phyloP scores from a whole-genome alignment of 2,888 invertebrate genomes.

The Drosophila peninsularis region DNA sequence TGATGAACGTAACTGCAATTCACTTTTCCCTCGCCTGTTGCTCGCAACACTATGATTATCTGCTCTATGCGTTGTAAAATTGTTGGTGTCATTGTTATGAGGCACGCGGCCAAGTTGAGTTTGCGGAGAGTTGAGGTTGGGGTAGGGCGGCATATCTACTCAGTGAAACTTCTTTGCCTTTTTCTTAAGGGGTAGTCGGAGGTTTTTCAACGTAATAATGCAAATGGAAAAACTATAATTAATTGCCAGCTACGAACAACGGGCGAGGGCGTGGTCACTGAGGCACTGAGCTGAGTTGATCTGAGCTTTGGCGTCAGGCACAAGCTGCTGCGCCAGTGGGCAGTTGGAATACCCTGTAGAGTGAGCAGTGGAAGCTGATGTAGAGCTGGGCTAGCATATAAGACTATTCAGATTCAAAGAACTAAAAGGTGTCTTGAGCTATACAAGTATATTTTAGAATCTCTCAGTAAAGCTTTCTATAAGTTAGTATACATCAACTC shows the following conservation, averaged over 20 bases:
- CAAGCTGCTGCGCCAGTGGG: conserved; percentile 23
- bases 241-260: conserved; percentile 57
- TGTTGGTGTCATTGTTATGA: conserved; percentile 72
- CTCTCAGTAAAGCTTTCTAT: background rate
- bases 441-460: background rate
- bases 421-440: background rate
- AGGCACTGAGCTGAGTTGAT: conserved; percentile 6
- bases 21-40: conserved; percentile 57
- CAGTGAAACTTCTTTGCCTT: conserved; percentile 53
- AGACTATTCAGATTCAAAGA: background rate
- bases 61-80: conserved; percentile 77
- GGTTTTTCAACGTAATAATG: conserved; percentile 33
- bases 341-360: conserved; percentile 26
- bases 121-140: background rate
- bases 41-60: conserved; percentile 58
- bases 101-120: conserved; percentile 56
- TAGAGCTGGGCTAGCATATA: too few species aligned
- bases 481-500: background rate
- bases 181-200: conserved; percentile 1
- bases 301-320: conserved; percentile 23
- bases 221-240: conserved; percentile 64
- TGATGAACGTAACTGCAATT: conserved; percentile 72
- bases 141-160: conserved; percentile 4
- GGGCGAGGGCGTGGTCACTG: conserved; percentile 41
- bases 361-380: background rate